Conservation (phyloP, 2,113 vertebrate genomes). For the Cebidichthys violaceus region DNA sequence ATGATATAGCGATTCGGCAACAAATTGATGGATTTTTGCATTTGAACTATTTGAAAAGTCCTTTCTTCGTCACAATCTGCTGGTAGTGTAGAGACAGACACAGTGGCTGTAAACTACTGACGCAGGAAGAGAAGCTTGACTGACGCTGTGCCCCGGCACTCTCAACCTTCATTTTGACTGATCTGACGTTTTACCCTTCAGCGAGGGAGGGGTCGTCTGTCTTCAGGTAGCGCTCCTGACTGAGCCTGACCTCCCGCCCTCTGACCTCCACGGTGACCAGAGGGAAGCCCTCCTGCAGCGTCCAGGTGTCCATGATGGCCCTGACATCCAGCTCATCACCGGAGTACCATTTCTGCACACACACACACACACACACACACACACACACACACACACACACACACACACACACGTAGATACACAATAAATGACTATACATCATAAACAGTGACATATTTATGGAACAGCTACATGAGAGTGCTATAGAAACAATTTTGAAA, state of each 20-base stretch:
- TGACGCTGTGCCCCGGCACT: neutral
- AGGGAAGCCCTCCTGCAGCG: constrained; percentile 92
- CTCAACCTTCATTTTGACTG: neutral
- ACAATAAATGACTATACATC: neutral
- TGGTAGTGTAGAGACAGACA: neutral
- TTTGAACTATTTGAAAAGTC: neutral
- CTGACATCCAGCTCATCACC: constrained; percentile 83
- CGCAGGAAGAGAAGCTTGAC: neutral
- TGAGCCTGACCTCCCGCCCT: constrained; percentile 86
- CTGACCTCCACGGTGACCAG: constrained; percentile 87
- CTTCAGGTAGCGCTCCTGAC: constrained; percentile 88
- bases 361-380: neutral
- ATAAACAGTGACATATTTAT: neutral
- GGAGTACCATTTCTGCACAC: constrained; percentile 84
- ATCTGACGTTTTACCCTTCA: constrained; percentile 80
- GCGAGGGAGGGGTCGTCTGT: constrained; percentile 69
- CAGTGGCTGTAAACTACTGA: neutral
- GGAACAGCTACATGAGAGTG: neutral
- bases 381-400: neutral
- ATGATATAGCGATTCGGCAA: neutral
- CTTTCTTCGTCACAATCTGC: neutral
- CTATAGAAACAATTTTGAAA: neutral
- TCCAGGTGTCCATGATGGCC: constrained; percentile 93
- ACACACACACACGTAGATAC: constrained; percentile 1
- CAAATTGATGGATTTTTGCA: neutral